Evolutionary conservation across 1,140 invertebrate genomes (phyloP).

Genomic region (Drosophila triauraria): DNA sequence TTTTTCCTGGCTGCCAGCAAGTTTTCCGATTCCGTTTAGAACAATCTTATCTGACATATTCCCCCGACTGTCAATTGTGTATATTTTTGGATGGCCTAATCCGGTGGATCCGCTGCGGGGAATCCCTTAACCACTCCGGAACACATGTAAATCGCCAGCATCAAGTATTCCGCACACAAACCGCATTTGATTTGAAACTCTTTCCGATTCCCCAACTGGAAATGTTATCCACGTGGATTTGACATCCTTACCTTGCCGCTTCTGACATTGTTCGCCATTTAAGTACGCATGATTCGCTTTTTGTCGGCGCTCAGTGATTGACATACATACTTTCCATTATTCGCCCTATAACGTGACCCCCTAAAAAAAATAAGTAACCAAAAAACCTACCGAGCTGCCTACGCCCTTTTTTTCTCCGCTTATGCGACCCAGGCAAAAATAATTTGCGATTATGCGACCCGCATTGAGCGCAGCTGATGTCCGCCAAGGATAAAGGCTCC

Average conservation of each 20-base stretch:
- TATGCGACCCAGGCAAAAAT: conserved; percentile 51
- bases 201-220: conserved; percentile 37
- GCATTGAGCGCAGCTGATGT: conserved; percentile 67
- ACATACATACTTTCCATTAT: conserved; percentile 76
- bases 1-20: conserved; percentile 41
- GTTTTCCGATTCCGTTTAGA: conserved; percentile 31
- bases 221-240: conserved; percentile 21
- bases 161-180: conserved; percentile 66
- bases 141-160: conserved; percentile 63
- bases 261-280: conserved; percentile 51
- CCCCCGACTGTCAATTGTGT: conserved; percentile 29
- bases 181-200: conserved; percentile 49
- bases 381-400: conserved; percentile 31
- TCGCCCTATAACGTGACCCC: conserved; percentile 61
- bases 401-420: conserved; percentile 35
- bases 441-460: conserved; percentile 75
- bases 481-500: conserved; percentile 46
- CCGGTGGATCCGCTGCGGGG: conserved; percentile 9
- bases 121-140: conserved; percentile 11
- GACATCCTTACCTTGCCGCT: conserved; percentile 38
- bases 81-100: conserved; percentile 23
- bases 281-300: conserved; percentile 67
- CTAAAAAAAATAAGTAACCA: conserved; percentile 32
- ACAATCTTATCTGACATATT: conserved; percentile 55
- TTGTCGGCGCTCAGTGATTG: conserved; percentile 67